Evolutionary conservation across 1,140 invertebrate species (phyloP).

Genomic region (Acromyrmex heyeri): DNA sequence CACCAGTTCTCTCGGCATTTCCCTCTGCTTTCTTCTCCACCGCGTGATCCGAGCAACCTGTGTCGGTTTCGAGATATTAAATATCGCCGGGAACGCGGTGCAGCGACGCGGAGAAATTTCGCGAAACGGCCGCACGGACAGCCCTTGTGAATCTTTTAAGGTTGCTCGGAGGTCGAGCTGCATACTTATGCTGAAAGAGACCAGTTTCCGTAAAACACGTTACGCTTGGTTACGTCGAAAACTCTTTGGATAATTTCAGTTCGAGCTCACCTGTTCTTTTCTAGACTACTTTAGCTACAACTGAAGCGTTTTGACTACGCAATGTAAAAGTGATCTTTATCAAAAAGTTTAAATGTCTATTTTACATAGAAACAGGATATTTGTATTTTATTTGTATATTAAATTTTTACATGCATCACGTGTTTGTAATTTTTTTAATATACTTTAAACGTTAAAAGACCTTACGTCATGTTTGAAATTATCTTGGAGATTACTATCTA

Average conservation of each 20-base stretch:
- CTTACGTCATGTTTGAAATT: not conserved
- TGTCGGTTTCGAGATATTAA: conserved; percentile 80
- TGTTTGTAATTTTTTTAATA: not conserved
- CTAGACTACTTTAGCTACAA: not conserved
- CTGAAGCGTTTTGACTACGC: not conserved
- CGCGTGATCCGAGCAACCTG: conserved; percentile 43
- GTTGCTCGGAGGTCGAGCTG: not conserved
- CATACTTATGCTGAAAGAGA: conserved; percentile 59
- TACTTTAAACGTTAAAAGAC: not conserved
- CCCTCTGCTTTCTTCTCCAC: conserved; percentile 55
- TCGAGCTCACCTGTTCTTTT: not conserved
- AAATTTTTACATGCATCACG: not conserved
- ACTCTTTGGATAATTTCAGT: conserved; percentile 27
- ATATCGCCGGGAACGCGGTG: conserved; percentile 74
- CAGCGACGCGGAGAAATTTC: conserved; percentile 42
- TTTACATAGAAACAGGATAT: not conserved
- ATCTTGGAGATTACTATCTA: not conserved
- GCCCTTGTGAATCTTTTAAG: conserved; percentile 65
- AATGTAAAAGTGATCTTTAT: not conserved
- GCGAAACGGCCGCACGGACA: conserved; percentile 29
- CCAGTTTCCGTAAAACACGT: conserved; percentile 18
- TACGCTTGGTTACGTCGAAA: conserved; percentile 15
- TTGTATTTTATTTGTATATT: not conserved
- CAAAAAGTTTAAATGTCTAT: not conserved
- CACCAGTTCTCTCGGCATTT: conserved; percentile 62